phyloP scores from a whole-genome alignment of 1,140 invertebrate species.

The Batillaria attramentaria region DNA sequence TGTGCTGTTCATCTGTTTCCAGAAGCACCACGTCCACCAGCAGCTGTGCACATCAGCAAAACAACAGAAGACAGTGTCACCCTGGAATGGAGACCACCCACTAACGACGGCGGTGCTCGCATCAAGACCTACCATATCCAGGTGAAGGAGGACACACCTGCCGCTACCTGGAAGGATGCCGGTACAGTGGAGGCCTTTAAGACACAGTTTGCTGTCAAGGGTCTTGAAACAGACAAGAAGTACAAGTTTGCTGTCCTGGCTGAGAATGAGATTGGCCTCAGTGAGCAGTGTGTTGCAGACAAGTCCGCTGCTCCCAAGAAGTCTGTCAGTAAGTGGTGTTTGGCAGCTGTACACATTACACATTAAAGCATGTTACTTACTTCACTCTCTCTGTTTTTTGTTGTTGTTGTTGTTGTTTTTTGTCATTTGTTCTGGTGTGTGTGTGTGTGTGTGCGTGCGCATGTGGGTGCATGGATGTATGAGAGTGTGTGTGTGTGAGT shows the following conservation, averaged over 20 bases:
- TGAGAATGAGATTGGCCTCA: constrained; percentile 96
- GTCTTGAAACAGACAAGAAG: constrained; percentile 93
- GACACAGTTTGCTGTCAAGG: constrained; percentile 83
- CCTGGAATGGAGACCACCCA: constrained; percentile 86
- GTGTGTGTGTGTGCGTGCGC: too few species aligned
- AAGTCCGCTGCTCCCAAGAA: constrained; percentile 95
- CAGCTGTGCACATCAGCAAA: constrained; percentile 83
- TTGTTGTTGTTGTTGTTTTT: too few species aligned
- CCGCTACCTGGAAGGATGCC: constrained; percentile 73
- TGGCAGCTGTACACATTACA: too few species aligned
- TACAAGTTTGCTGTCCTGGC: constrained; percentile 97
- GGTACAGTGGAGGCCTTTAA: constrained; percentile 80
- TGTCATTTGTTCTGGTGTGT: too few species aligned
- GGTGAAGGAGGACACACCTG: constrained; percentile 79
- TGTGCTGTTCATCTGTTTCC: constrained; percentile 76
- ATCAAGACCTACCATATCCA: constrained; percentile 90
- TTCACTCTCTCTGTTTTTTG: too few species aligned
- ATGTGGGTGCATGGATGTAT: too few species aligned
- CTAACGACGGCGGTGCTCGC: constrained; percentile 89
- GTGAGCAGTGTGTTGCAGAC: constrained; percentile 88
- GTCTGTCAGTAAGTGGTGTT: constrained; percentile 84
- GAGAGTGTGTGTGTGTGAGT: too few species aligned
- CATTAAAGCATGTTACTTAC: too few species aligned
- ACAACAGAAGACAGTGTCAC: constrained; percentile 95
- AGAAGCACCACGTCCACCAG: constrained; percentile 80